These are phyloP conservation scores for Thalassarche chlororhynchos DNA, from an alignment of 2,113 vertebrate species.

Conservation along the genomic window DNA sequence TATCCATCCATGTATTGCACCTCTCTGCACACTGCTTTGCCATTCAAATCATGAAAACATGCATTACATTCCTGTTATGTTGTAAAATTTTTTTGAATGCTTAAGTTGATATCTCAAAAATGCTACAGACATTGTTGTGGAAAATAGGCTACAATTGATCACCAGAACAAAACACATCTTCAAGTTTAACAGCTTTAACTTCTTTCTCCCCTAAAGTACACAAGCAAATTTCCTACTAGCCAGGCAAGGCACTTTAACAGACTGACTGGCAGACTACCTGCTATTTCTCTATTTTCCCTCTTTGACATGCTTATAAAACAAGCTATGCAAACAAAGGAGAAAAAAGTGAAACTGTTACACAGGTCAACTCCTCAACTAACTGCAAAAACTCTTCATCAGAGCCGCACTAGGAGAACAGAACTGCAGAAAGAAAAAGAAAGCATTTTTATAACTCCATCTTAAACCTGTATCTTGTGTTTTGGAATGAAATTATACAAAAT, in stretches of 20 bases:
- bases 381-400: neutral
- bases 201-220: neutral
- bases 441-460: neutral
- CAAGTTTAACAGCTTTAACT: neutral
- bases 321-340: neutral
- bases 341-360: neutral
- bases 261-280: neutral
- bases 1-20: rapidly evolving
- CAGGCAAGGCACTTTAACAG: neutral
- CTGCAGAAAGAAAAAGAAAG: neutral
- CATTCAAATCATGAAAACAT: neutral
- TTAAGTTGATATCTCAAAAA: neutral
- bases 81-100: neutral
- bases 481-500: neutral
- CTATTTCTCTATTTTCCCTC: neutral
- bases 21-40: neutral
- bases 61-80: neutral
- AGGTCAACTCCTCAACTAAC: neutral
- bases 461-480: neutral
- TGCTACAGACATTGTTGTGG: neutral
- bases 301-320: neutral
- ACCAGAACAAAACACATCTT: neutral
- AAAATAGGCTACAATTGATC: neutral
- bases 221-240: neutral
- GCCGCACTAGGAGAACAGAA: neutral